Base-by-base conservation (phyloP, 1,140 invertebrate genomes). In the Paracyclopina nana region DNA sequence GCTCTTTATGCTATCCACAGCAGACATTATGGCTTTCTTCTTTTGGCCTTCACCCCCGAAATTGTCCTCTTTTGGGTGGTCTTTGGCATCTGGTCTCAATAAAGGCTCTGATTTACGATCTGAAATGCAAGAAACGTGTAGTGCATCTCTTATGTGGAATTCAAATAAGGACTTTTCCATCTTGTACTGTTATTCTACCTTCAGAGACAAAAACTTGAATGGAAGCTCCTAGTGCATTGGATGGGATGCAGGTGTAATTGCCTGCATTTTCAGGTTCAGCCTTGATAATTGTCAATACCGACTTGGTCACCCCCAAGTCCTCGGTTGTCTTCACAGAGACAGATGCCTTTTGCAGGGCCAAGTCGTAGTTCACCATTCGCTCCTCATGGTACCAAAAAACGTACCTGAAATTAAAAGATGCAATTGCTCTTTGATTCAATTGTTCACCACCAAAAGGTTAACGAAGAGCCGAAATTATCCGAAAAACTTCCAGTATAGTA, bases 291-390 rank as follows among this genome's bases (percentile, higher is more conserved):
- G 20, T 20, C 2, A 38, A 20, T 3, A 3, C 20, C n/a, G 34
- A 38, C 14, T 38, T 38, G 5, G 34, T 38, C 20, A 16, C n/a
- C 34, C 20, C 20, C 20, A 16, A 16, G 8, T 38, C 34, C 34
- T 38, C 8, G 5, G 34, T 4, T n/a, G 34, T 16, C 20, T 20
- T n/a, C 14, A 20, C 20, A 16, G 14, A 20, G 8, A 38, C 34
- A n/a, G 34, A 38, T 20, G 20, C 34, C 5, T 20, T n/a, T n/a
- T n/a, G n/a, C 14, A 16, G n/a, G 20, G n/a, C 20, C 34, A 16
- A 80, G 65, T 87, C 83, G 63, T 86, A 88, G 69, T 87, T 88
- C 68, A 87, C 86, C 79, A 87, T 84, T 49, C 78, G 75, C 60
- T 83, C 80, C 68, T 87, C 85, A 66, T 86, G 82, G 67, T 82